These are phyloP conservation scores for Baryphthengus martii DNA, from an alignment of 2,113 vertebrate species.

Conservation along the genomic window DNA sequence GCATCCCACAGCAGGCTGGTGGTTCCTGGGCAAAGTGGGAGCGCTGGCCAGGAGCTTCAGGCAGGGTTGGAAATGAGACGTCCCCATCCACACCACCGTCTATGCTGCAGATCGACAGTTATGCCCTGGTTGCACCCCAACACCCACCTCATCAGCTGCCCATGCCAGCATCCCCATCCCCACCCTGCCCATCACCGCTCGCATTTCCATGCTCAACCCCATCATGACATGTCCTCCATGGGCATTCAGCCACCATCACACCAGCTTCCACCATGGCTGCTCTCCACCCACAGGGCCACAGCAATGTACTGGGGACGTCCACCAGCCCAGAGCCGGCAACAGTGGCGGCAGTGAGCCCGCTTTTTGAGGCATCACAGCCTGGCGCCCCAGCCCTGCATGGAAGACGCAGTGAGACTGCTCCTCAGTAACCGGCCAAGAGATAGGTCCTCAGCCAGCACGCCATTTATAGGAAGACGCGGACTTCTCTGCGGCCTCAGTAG, in stretches of 20 bases:
- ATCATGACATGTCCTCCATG: accelerated
- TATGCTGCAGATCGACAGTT: neutral
- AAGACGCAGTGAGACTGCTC: neutral
- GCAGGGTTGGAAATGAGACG: neutral
- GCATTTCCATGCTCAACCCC: neutral
- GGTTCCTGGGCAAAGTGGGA: neutral
- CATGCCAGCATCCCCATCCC: accelerated
- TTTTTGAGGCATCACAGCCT: neutral
- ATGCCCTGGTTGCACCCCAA: neutral
- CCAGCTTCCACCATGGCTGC: neutral
- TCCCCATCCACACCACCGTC: accelerated
- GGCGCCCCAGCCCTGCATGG: neutral
- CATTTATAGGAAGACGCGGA: neutral
- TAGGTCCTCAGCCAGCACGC: accelerated
- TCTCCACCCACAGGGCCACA: neutral
- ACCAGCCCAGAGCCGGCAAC: neutral
- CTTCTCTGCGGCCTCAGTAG: neutral
- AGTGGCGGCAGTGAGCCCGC: too few species aligned
- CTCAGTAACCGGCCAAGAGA: neutral
- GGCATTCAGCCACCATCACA: accelerated
- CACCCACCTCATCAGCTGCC: neutral
- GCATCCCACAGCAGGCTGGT: neutral
- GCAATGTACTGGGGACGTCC: accelerated
- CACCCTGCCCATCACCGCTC: neutral
- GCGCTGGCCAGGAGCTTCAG: neutral